These are phyloP conservation scores for Marronus borbonicus DNA, from an alignment of 2,888 invertebrate genomes.

Conservation along the genomic window DNA sequence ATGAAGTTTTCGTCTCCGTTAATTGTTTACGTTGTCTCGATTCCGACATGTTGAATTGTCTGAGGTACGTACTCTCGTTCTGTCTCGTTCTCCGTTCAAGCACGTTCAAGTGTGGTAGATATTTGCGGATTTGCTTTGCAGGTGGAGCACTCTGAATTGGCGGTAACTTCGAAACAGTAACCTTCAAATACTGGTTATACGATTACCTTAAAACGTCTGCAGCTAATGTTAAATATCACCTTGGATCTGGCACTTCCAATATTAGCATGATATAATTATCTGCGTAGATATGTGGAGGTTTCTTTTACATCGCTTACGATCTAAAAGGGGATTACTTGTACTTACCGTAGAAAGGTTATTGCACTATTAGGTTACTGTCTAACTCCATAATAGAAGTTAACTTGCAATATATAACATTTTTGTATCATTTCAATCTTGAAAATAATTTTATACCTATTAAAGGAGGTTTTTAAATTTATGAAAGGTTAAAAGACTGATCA, in stretches of 20 bases:
- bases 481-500: no score
- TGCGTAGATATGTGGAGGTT: background rate
- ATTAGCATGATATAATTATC: conserved; percentile 38
- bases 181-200: conserved; percentile 13
- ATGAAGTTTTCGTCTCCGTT: conserved; percentile 66
- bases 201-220: background rate
- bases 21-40: conserved; percentile 73
- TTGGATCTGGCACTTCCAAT: conserved; percentile 18
- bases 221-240: background rate
- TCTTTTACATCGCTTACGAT: background rate
- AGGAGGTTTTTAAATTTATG: no score
- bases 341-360: background rate
- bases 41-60: conserved; percentile 69
- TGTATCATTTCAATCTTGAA: no score
- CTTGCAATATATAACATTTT: no score
- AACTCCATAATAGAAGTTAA: background rate
- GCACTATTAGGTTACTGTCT: background rate
- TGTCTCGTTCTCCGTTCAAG: conserved; percentile 42
- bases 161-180: conserved; percentile 37
- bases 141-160: conserved; percentile 37
- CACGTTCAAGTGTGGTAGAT: conserved; percentile 31
- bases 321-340: background rate
- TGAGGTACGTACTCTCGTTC: conserved; percentile 37
- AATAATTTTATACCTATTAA: no score
- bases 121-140: conserved; percentile 35